These are phyloP conservation scores for Apodemia zela DNA, from an alignment of 2,888 invertebrate genomes.

Conservation along the genomic window DNA sequence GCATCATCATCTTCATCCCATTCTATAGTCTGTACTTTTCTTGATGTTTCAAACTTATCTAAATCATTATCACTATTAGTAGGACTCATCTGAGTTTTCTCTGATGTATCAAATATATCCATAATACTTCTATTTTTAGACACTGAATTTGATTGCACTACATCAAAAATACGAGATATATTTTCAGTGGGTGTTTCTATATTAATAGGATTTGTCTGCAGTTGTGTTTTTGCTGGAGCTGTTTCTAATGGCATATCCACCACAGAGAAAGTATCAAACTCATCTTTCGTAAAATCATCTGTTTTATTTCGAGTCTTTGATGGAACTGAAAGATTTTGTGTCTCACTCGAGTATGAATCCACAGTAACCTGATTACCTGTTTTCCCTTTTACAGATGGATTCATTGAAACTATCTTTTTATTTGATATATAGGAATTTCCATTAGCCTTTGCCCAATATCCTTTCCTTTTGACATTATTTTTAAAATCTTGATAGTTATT, in stretches of 20 bases:
- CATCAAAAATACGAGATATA: slow-evolving; percentile 52
- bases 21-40: slow-evolving; percentile 52
- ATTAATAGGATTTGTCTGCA: not conserved
- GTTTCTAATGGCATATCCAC: slow-evolving; percentile 36
- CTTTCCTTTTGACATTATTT: slow-evolving; percentile 65
- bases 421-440: slow-evolving; percentile 46
- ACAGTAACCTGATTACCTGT: slow-evolving; percentile 13
- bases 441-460: slow-evolving; percentile 73
- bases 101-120: slow-evolving; percentile 60
- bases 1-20: slow-evolving; percentile 76
- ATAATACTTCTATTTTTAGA: slow-evolving; percentile 64
- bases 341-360: slow-evolving; percentile 22
- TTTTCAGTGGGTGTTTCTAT: slow-evolving; percentile 32
- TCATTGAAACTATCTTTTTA: slow-evolving; percentile 34
- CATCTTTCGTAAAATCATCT: slow-evolving; percentile 49
- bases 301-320: slow-evolving; percentile 19
- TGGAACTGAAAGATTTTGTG: slow-evolving; percentile 30
- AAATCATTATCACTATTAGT: slow-evolving; percentile 41
- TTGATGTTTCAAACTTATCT: slow-evolving; percentile 47
- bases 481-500: slow-evolving; percentile 72
- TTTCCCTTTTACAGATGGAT: slow-evolving; percentile 24
- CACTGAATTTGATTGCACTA: slow-evolving; percentile 53
- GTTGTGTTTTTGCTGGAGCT: not conserved
- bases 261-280: slow-evolving; percentile 38
- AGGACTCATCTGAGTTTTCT: slow-evolving; percentile 39